Base-by-base conservation (phyloP, 2,888 invertebrate species). In the Drosophila quinaria region DNA sequence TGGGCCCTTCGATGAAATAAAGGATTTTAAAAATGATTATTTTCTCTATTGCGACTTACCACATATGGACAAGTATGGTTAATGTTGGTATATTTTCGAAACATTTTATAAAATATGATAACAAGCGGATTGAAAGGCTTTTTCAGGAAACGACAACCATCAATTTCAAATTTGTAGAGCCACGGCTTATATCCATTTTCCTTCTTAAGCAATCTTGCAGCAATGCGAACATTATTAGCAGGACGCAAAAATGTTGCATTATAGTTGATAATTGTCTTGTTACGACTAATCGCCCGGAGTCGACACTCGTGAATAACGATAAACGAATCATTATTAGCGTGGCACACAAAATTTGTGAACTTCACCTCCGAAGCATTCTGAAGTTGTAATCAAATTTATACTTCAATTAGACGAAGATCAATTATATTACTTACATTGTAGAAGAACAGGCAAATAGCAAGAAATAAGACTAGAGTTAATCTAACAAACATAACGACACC, bases 11-110 rank as follows among this genome's bases (percentile, higher is more conserved):
- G 19, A 1, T 47, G 4, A 17, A 49, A 35, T 8, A 1, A 17
- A 11, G 5, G 2, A 31, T 33, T 17, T 11, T 6, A 3, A 46
- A n/a, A 4, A 11, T 10, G 8, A 8, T 11, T 11, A 11, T 2
- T 31, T 17, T 11, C 2, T 11, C 13, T 17, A 5, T 33, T 33
- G 0, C 33, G 2, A 71, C 66, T 66, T 50, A 42, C 75, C 33
- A 46, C 1, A 46, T 60, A 76, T 8, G 82, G 76, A 50, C 71
- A 80, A 0, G 79, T 25, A 25, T 79, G 79, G 25, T 81, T 78
- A 0, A 79, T 17, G 41, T 77, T 81, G 4, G 66, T 17, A 22
- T 63, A 68, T 0, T 63, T 42, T 3, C n/a, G 39, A 4, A 63
- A 37, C 0, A 55, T 8, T 1, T 51, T 54, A 4, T 6, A 64